Percentiles rank a stretch among this genome's conserved stretches.
phyloP scores from a whole-genome alignment of 2,113 vertebrate genomes.

The Ptychochromis oligacanthus region DNA sequence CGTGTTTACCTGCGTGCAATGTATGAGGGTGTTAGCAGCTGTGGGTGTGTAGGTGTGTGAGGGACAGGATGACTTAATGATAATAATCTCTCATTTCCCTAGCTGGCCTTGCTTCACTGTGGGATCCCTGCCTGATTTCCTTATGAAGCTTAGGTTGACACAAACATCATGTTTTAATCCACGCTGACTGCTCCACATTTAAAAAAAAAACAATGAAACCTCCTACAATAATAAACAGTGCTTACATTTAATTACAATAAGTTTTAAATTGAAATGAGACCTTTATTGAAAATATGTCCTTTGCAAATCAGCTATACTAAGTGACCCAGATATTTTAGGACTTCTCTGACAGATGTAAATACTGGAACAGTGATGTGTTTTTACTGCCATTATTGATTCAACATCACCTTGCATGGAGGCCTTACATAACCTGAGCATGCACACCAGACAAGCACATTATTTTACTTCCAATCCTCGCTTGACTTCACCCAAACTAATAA shows the following conservation, averaged over 20 bases:
- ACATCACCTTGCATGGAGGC: conserved; percentile 34
- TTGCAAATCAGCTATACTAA: background rate
- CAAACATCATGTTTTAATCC: background rate
- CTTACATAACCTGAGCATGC: conserved; percentile 14
- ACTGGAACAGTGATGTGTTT: conserved; percentile 21
- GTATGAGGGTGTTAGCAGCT: conserved; percentile 30
- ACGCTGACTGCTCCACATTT: background rate
- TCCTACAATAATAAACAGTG: background rate
- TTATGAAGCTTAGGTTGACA: conserved; percentile 18
- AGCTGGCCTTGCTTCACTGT: background rate
- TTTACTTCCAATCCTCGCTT: background rate
- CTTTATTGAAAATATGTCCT: background rate
- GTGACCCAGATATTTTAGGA: background rate
- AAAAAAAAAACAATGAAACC: background rate
- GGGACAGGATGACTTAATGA: conserved; percentile 7
- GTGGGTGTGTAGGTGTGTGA: conserved; percentile 13
- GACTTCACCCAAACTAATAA: background rate
- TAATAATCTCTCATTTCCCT: conserved; percentile 57
- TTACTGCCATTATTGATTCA: conserved; percentile 54
- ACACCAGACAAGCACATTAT: background rate
- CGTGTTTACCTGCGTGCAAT: conserved; percentile 47
- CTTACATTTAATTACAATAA: background rate
- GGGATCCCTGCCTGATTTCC: conserved; percentile 56
- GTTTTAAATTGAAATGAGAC: background rate
- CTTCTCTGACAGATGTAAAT: conserved; percentile 17